Conservation (phyloP, 2,888 invertebrate genomes). For the Ferrisia virgata region DNA sequence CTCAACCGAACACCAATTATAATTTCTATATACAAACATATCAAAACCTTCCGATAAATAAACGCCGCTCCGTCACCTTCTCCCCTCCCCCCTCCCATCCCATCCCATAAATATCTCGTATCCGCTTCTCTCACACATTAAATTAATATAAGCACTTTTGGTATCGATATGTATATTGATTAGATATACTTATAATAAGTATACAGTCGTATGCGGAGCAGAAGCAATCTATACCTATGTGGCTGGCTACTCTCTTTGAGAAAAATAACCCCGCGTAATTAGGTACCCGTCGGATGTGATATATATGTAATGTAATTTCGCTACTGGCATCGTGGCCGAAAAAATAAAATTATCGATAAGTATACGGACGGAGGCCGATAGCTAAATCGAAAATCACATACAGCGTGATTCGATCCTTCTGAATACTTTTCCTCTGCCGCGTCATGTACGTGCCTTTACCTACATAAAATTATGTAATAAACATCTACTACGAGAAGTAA, state of each 20-base stretch:
- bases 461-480: neutral
- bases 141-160: too few species aligned
- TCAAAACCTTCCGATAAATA: neutral
- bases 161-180: too few species aligned
- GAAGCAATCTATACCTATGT: neutral
- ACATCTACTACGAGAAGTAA: neutral
- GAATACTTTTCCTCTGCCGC: neutral
- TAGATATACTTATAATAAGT: too few species aligned
- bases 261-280: neutral
- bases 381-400: slow-evolving; percentile 5
- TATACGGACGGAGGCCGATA: neutral
- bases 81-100: neutral
- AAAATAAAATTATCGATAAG: neutral
- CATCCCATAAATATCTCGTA: neutral
- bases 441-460: neutral
- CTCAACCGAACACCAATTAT: slow-evolving; percentile 1
- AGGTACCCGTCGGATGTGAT: neutral
- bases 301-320: neutral
- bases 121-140: neutral
- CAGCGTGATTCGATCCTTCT: too few species aligned
- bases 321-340: neutral
- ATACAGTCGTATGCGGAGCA: too few species aligned
- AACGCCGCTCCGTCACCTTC: neutral
- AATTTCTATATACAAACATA: slow-evolving; percentile 22
- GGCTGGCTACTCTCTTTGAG: too few species aligned